Evolutionary conservation across 2,888 invertebrate genomes (phyloP), one percentile per base, ranked within the genome.

Genomic region (Cistogaster globosa): DNA sequence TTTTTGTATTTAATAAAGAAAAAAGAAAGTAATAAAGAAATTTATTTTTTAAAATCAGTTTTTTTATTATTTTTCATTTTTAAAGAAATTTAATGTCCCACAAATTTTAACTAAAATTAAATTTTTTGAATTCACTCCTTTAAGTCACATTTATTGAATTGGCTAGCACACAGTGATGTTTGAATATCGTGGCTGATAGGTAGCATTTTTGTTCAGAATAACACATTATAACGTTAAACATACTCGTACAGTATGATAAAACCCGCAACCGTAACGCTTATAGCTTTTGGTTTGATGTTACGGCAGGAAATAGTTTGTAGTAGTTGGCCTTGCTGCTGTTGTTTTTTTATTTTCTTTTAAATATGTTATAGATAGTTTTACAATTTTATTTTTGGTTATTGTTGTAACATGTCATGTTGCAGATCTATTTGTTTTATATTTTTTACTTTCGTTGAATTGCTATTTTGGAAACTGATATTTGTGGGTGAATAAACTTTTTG

Each of bases 401-500:
- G 12, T 68, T 79, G 60, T 78, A 48, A 42, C 62, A 74, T 68
- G 69, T 85, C 76, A 69, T 74, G 78, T 65, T 75, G 78, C 78
- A 79, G 78, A 85, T 82, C 75, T 84, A 71, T 75, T 75, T 58
- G 36, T 36, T 71, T 75, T 71, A 51, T n/a, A 18, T 14, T 38
- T 18, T 68, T 74, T 63, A 32, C 32, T 75, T 74, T 60, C 38
- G 16, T 22, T 51, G 32, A 16, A 18, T 45, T 62, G 57, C 72
- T 86, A n/a, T 71, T 68, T 83, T 58, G 53, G 65, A 72, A 77
- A 72, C 86, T 68, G 72, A 79, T 77, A 75, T 86, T 86, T 87
- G 79, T 81, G 86, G 86, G 85, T 88, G 88, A 89, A 88, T 87
- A 87, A 84, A 88, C 88, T 87, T 88, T 88, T 88, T 88, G 87